Percentiles rank a stretch among this genome's conserved stretches.
Conservation (phyloP, 35 echinoderm and acorn worm species). For the Apostichopus japonicus region DNA sequence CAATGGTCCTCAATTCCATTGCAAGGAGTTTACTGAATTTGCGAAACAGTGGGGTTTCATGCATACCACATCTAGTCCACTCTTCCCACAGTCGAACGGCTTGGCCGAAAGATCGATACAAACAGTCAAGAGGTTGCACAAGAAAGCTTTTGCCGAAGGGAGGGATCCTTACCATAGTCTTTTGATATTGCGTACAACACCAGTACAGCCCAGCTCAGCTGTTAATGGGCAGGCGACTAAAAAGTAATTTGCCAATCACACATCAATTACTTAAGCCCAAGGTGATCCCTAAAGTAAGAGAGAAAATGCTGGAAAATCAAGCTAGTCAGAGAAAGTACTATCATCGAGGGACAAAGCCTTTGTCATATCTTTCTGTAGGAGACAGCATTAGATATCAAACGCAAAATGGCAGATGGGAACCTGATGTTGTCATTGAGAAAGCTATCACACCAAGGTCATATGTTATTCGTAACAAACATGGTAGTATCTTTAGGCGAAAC, state of each 20-base stretch:
- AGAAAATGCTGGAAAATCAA: neutral
- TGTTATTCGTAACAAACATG: neutral
- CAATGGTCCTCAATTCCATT: slow-evolving; percentile 10
- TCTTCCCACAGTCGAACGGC: slow-evolving; percentile 67
- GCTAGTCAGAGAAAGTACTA: neutral
- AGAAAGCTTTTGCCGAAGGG: neutral
- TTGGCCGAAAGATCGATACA: slow-evolving; percentile 59
- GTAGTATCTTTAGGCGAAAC: neutral
- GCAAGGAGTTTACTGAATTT: slow-evolving; percentile 47
- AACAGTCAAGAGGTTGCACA: neutral
- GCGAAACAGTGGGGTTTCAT: slow-evolving; percentile 66
- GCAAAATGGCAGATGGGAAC: slow-evolving; percentile 13
- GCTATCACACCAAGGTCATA: neutral
- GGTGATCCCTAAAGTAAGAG: neutral
- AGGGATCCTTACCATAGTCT: slow-evolving; percentile 14
- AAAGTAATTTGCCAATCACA: neutral
- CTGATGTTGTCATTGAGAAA: neutral
- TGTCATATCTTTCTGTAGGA: neutral
- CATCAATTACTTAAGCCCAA: neutral
- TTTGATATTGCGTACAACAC: slow-evolving; percentile 3
- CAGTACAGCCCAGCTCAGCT: neutral
- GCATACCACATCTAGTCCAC: slow-evolving; percentile 73
- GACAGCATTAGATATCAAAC: neutral
- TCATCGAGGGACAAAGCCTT: neutral
- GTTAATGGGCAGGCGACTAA: slow-evolving; percentile 2